Conservation (phyloP, 92 coral and sea anemone species). For the Porites evermanni region DNA sequence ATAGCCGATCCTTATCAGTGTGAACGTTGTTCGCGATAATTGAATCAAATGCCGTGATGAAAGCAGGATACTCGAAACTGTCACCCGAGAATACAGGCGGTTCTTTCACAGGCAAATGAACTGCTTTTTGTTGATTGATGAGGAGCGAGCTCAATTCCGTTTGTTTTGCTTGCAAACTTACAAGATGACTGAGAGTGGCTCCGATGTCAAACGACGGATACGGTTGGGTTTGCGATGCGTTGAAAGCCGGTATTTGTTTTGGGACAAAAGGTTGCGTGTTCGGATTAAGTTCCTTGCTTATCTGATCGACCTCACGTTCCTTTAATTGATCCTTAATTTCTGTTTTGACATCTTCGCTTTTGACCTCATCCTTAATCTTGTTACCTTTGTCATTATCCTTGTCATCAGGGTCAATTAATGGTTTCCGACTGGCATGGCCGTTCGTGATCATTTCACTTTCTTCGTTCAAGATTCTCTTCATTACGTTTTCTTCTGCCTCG, state of each 20-base stretch:
- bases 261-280: constrained; percentile 33
- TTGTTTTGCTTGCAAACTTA: constrained; percentile 58
- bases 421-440: too few relatives aligned
- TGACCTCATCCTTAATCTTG: too few relatives aligned
- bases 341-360: too few relatives aligned
- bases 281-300: background rate
- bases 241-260: background rate
- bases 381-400: too few relatives aligned
- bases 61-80: constrained; percentile 60
- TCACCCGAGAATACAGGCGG: constrained; percentile 53
- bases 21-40: constrained; percentile 44
- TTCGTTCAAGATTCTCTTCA: background rate
- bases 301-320: too few relatives aligned
- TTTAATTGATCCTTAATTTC: too few relatives aligned
- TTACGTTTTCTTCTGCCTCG: constrained; percentile 24
- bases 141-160: constrained; percentile 40
- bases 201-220: constrained; percentile 10
- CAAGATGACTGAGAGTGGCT: constrained; percentile 31
- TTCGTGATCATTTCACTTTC: background rate
- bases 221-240: background rate
- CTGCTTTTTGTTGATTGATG: constrained; percentile 49
- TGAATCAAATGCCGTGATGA: constrained; percentile 44
- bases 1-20: constrained; percentile 34
- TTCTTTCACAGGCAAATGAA: constrained; percentile 55
- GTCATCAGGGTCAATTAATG: too few relatives aligned